Conservation (phyloP, 2,113 vertebrate species). For the Lichenostomus cassidix region DNA sequence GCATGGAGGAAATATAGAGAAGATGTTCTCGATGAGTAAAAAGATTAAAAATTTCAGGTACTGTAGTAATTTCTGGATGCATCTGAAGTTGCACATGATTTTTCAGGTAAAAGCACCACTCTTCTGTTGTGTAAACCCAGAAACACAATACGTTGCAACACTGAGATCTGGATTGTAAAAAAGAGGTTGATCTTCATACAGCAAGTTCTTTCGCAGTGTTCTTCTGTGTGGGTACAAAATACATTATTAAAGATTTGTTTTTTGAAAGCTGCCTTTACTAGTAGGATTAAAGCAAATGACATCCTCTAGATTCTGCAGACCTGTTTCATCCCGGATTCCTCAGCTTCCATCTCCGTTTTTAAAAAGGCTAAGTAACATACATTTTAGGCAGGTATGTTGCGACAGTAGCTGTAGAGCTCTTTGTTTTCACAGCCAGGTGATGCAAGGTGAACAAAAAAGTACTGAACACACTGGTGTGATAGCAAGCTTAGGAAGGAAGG, state of each 20-base stretch:
- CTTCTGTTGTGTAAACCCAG: not conserved
- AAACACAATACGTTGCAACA: not conserved
- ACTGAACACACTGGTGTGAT: not conserved
- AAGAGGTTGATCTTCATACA: not conserved
- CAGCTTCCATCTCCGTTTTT: no score
- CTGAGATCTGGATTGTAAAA: not conserved
- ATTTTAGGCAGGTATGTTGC: not conserved
- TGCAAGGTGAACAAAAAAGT: not conserved
- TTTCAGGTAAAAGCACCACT: not conserved
- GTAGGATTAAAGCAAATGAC: not conserved
- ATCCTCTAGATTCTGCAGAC: not conserved
- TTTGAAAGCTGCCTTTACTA: not conserved
- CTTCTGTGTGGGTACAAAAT: no score
- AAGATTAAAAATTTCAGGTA: slow-evolving; percentile 71
- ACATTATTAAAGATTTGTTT: no score
- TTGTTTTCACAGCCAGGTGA: not conserved
- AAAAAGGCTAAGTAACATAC: not conserved
- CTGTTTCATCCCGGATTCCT: not conserved
- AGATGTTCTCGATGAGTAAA: slow-evolving; percentile 71
- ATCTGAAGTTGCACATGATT: slow-evolving; percentile 72
- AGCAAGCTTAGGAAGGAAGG: not conserved
- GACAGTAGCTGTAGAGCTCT: not conserved
- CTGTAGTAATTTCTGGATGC: slow-evolving; percentile 70
- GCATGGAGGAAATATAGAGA: slow-evolving; percentile 63
- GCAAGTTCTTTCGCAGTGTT: no score